Evolutionary conservation across 2,888 invertebrate species (phyloP).

Genomic region (Drosophila atripex): DNA sequence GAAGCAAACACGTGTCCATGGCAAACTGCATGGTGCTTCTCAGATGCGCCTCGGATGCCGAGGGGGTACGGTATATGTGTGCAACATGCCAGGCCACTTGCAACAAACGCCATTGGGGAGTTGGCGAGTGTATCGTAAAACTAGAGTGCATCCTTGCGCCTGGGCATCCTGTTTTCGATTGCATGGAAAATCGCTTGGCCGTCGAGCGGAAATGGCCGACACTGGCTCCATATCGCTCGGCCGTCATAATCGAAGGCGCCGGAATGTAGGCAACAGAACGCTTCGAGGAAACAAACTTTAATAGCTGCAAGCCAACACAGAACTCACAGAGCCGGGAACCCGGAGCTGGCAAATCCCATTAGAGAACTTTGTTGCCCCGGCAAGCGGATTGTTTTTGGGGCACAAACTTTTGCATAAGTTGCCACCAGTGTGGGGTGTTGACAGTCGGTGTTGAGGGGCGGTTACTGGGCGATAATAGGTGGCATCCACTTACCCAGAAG

Average conservation of each 20-base stretch:
- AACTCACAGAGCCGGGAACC: background rate
- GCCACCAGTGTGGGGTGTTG: slow-evolving; percentile 23
- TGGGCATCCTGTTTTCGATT: background rate
- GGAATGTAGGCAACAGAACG: slow-evolving; percentile 34
- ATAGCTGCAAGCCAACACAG: slow-evolving; percentile 17
- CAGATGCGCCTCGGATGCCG: slow-evolving; percentile 24
- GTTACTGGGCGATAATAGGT: slow-evolving; percentile 8
- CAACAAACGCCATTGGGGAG: slow-evolving; percentile 23
- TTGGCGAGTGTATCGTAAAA: slow-evolving; percentile 16
- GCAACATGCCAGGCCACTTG: slow-evolving; percentile 32
- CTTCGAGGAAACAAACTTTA: slow-evolving; percentile 1
- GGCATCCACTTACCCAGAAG: slow-evolving; percentile 51
- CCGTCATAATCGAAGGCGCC: slow-evolving; percentile 10
- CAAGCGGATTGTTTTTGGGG: slow-evolving; percentile 31
- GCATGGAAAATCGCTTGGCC: slow-evolving; percentile 18
- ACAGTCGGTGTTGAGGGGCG: slow-evolving; percentile 19
- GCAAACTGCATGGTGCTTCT: slow-evolving; percentile 7
- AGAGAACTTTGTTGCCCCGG: slow-evolving; percentile 31
- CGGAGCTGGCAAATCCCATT: slow-evolving; percentile 41
- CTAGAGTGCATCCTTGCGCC: slow-evolving; percentile 16
- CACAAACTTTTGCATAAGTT: slow-evolving; percentile 46
- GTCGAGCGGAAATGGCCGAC: slow-evolving; percentile 14
- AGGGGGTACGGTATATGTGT: too few relatives aligned
- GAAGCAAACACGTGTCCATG: slow-evolving; percentile 37
- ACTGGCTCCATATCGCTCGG: slow-evolving; percentile 3